A percentile compares a stretch with the other conserved stretches of the same genome.
Evolutionary conservation across 1,140 invertebrate species (phyloP).

Genomic region (Anoplolepis gracilipes): DNA sequence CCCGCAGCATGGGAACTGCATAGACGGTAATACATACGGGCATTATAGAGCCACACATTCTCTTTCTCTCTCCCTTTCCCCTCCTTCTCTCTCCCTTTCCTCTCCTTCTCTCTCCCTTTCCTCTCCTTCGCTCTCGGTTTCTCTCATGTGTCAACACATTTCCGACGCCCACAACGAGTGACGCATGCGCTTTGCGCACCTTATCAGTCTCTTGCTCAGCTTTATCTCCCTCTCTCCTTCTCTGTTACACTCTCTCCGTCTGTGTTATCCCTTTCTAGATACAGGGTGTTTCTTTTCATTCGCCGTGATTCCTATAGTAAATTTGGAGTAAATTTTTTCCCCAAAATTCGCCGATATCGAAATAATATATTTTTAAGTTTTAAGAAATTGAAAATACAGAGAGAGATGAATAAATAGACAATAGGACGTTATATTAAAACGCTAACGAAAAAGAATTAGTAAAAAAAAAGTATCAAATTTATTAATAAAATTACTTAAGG

Average conservation of each 20-base stretch:
- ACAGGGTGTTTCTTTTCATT: not conserved
- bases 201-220: constrained; percentile 64
- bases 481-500: not conserved
- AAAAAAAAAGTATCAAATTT: too few relatives aligned
- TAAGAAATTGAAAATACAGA: not conserved
- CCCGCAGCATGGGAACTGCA: constrained; percentile 64
- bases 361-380: not conserved
- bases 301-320: not conserved
- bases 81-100: constrained; percentile 44
- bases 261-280: constrained; percentile 29
- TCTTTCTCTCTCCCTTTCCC: constrained; percentile 21
- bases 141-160: constrained; percentile 72
- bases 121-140: constrained; percentile 50
- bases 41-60: constrained; percentile 56
- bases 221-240: constrained; percentile 45
- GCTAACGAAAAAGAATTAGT: too few relatives aligned
- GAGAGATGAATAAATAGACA: not conserved
- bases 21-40: constrained; percentile 66
- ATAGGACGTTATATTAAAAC: not conserved
- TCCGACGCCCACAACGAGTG: constrained; percentile 69
- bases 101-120: constrained; percentile 1
- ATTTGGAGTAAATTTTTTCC: not conserved
- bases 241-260: constrained; percentile 18
- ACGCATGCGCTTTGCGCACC: constrained; percentile 73
- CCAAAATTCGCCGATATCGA: not conserved